Conservation (phyloP, 2,888 invertebrate genomes). For the Melinopterus prodromus region DNA sequence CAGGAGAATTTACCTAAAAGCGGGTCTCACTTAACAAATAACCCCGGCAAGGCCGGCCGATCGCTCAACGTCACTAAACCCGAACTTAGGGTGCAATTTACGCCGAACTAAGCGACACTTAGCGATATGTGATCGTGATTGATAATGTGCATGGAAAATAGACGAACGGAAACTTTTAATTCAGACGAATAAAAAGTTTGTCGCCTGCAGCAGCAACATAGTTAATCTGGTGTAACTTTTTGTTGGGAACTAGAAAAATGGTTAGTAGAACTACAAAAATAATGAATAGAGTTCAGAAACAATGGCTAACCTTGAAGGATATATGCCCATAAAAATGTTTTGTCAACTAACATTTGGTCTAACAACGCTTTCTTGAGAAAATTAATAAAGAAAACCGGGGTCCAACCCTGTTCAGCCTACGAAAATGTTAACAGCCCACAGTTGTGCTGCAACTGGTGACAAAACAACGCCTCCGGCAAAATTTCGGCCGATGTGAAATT, state of each 20-base stretch:
- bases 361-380: too few relatives aligned
- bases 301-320: too few relatives aligned
- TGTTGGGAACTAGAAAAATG: background rate
- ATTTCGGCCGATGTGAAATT: too few relatives aligned
- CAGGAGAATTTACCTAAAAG: slow-evolving; percentile 21
- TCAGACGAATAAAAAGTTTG: background rate
- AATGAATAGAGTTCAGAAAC: too few relatives aligned
- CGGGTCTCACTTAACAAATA: slow-evolving; percentile 22
- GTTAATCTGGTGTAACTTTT: background rate
- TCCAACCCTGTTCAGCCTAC: too few relatives aligned
- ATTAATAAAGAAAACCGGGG: too few relatives aligned
- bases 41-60: slow-evolving; percentile 16
- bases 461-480: too few relatives aligned
- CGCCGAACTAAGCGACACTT: slow-evolving; percentile 22
- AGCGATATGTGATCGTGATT: slow-evolving; percentile 17
- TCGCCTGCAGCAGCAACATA: background rate
- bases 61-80: slow-evolving; percentile 20
- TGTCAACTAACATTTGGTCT: too few relatives aligned
- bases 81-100: slow-evolving; percentile 24
- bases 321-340: too few relatives aligned
- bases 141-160: slow-evolving; percentile 9
- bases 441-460: too few relatives aligned
- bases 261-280: too few relatives aligned
- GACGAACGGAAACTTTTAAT: background rate
- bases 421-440: too few relatives aligned